Percentiles rank a stretch among this genome's conserved stretches.
These are phyloP conservation scores for Micrastur ruficollis DNA, from an alignment of 2,797 vertebrate species.

Conservation along the genomic window DNA sequence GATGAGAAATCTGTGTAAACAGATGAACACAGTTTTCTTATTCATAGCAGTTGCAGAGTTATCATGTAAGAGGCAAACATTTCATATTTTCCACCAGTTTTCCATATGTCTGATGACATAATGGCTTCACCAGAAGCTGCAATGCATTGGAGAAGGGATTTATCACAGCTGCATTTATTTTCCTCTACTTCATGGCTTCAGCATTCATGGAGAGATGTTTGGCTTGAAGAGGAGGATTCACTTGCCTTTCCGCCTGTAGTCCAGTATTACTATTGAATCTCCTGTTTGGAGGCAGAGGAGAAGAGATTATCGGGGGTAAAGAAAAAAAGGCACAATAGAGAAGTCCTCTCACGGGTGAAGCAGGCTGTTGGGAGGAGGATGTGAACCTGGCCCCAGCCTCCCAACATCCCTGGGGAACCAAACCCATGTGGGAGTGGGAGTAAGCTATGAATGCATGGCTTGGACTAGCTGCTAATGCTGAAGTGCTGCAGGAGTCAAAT, in stretches of 20 bases:
- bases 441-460: neutral
- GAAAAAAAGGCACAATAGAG: neutral
- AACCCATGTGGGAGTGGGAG: neutral
- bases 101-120: constrained; percentile 36
- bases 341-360: neutral
- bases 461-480: neutral
- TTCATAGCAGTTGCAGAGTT: neutral
- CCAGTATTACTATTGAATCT: constrained; percentile 46
- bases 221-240: constrained; percentile 45
- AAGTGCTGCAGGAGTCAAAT: neutral
- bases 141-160: constrained; percentile 36
- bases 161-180: constrained; percentile 48
- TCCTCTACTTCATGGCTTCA: constrained; percentile 48
- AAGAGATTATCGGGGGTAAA: neutral
- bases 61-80: constrained; percentile 10
- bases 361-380: neutral
- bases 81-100: constrained; percentile 41
- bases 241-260: constrained; percentile 62
- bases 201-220: neutral
- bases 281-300: constrained; percentile 57
- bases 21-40: constrained; percentile 39
- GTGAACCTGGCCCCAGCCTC: neutral
- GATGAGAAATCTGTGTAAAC: constrained; percentile 50
- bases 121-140: constrained; percentile 43
- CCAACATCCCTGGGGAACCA: neutral